Conservation (phyloP, 2,113 vertebrate species). For the Neotoma lepida region DNA sequence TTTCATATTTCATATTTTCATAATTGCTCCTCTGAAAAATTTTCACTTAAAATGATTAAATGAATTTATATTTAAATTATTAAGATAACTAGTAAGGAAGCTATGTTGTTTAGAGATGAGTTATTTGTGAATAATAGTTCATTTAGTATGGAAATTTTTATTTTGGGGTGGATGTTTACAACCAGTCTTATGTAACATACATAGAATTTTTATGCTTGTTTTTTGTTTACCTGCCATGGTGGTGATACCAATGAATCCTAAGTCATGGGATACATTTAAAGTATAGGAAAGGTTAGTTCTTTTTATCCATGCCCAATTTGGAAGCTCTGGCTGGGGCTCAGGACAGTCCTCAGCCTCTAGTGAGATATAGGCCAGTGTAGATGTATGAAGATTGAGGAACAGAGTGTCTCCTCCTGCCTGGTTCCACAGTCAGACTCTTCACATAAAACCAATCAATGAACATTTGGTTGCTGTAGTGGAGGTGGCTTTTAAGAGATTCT, state of each 20-base stretch:
- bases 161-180: background rate
- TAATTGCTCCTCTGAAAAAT: background rate
- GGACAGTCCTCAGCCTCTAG: rapidly evolving
- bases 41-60: background rate
- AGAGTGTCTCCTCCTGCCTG: too few relatives aligned
- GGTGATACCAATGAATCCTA: background rate
- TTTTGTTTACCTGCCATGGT: background rate
- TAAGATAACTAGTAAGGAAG: background rate
- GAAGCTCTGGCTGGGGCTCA: background rate
- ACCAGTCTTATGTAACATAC: background rate
- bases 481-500: background rate
- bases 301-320: background rate
- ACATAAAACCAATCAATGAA: rapidly evolving
- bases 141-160: background rate
- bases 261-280: background rate
- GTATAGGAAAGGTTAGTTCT: background rate
- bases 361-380: rapidly evolving
- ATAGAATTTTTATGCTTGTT: background rate
- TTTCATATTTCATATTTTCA: background rate
- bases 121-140: background rate
- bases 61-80: conserved; percentile 18
- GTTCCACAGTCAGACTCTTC: rapidly evolving
- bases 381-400: background rate
- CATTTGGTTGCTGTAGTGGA: background rate
- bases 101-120: background rate